Evolutionary conservation across 1,140 invertebrate genomes (phyloP), one percentile per base, ranked within the genome.

Genomic region (Sinella curviseta): DNA sequence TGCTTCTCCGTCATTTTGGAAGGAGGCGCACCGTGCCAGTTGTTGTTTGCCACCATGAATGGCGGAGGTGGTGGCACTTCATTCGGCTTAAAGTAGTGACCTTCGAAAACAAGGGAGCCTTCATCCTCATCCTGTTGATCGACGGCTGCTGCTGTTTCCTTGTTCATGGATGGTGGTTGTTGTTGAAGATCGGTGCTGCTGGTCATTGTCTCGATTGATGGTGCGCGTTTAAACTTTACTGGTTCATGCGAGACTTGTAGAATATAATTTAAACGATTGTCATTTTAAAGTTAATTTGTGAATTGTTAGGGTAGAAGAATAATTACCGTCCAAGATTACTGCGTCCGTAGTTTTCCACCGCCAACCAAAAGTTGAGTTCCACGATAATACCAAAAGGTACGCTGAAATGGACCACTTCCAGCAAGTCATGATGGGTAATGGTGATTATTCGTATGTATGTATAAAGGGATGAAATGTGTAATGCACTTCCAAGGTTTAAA

Each of bases 181-280:
- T 48, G 39, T 12, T 20, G 39, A n/a, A n/a, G n/a, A 48, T n/a
- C n/a, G n/a, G n/a, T n/a, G n/a, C n/a, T n/a, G 39, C 39, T 48
- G 39, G 20, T 12, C 39, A 12, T 48, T 8, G 20, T 12, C 39
- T 48, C 8, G n/a, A n/a, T n/a, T n/a, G n/a, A n/a, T n/a, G n/a
- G n/a, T 30, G 65, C 65, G 12, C 65, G 65, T 70, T 70, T 60
- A 3, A 24, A 26, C 24, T 60, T 60, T 70, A 70, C 65, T 33
- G 28, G 30, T 33, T 70, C 65, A 12, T 24, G 65, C 65, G 26
- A 70, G 31, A 30, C 65, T 70, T 2, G 14, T 14, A 16, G 24
- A 4, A 70, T n/a, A 31, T 31, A 70, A 70, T 60, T 60, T 17
- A 26, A 60, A 60, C n/a, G n/a, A n/a, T n/a, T n/a, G n/a, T n/a